phyloP scores from a whole-genome alignment of 2,888 invertebrate genomes.

The Drosophila formosana region DNA sequence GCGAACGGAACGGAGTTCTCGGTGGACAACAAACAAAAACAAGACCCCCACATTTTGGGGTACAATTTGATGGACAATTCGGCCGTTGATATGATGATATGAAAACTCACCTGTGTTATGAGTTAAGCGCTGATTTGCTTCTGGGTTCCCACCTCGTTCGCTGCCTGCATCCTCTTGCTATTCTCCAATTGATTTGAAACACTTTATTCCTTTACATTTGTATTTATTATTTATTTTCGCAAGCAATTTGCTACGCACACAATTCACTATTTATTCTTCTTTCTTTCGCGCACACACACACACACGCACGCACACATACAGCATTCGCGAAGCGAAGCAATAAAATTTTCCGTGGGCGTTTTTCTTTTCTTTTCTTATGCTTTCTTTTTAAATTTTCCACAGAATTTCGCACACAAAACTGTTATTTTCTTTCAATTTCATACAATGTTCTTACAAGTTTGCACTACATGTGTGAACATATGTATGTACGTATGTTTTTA shows the following conservation, averaged over 20 bases:
- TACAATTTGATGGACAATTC: constrained; percentile 84
- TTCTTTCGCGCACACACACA: constrained; percentile 21
- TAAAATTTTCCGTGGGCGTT: constrained; percentile 65
- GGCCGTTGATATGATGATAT: constrained; percentile 51
- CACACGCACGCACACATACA: constrained; percentile 16
- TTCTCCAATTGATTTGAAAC: constrained; percentile 50
- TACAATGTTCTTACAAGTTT: constrained; percentile 27
- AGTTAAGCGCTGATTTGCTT: constrained; percentile 23
- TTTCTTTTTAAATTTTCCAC: constrained; percentile 28
- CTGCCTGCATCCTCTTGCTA: constrained; percentile 21
- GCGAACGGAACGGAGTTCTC: constrained; percentile 22
- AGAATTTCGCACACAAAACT: constrained; percentile 1
- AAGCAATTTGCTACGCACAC: constrained; percentile 1
- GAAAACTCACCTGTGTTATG: constrained; percentile 45
- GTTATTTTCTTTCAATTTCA: constrained; percentile 1
- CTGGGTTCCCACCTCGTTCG: constrained; percentile 24
- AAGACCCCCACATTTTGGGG: constrained; percentile 80
- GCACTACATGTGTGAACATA: constrained; percentile 32
- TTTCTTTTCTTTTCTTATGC: constrained; percentile 36
- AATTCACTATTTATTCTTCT: constrained; percentile 40
- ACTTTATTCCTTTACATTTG: constrained; percentile 22
- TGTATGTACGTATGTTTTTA: constrained; percentile 2
- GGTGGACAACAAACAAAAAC: constrained; percentile 54
- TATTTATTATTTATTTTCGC: constrained; percentile 16
- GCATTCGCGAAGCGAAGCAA: constrained; percentile 24